Evolutionary conservation across 2,888 invertebrate genomes (phyloP).

Genomic region (Julus scandinavius): DNA sequence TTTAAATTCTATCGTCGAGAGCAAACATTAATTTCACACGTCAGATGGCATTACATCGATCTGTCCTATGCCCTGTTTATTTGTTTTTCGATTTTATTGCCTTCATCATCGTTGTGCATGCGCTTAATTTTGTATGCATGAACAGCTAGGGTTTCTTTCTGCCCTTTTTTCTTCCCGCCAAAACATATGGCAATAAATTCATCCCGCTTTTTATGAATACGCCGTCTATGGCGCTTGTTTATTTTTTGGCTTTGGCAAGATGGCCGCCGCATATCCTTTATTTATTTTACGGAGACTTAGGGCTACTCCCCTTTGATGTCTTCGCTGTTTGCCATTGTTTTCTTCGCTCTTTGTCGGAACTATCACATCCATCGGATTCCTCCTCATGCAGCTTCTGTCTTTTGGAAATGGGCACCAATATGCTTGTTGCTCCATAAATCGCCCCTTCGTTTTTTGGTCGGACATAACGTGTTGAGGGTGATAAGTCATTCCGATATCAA

Average conservation of each 20-base stretch:
- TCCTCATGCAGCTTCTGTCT: background rate
- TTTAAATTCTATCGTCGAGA: background rate
- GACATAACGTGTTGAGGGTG: conserved; percentile 19
- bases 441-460: background rate
- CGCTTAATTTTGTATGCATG: conserved; percentile 13
- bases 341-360: conserved; percentile 12
- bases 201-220: conserved; percentile 32
- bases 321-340: conserved; percentile 40
- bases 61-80: background rate
- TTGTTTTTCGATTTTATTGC: background rate
- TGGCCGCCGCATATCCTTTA: background rate
- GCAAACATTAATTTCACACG: background rate
- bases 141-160: background rate
- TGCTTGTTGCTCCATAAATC: conserved; percentile 7
- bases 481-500: conserved; percentile 14
- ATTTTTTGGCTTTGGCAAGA: conserved; percentile 21
- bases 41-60: background rate
- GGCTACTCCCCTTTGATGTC: conserved; percentile 44
- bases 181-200: conserved; percentile 15
- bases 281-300: conserved; percentile 35
- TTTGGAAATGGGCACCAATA: background rate
- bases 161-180: background rate
- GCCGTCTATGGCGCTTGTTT: conserved; percentile 33
- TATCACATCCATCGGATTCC: background rate
- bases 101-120: conserved; percentile 27